Evolutionary conservation across 2,113 vertebrate species (phyloP), one percentile per base, ranked within the genome.

Genomic region (Calypte anna): DNA sequence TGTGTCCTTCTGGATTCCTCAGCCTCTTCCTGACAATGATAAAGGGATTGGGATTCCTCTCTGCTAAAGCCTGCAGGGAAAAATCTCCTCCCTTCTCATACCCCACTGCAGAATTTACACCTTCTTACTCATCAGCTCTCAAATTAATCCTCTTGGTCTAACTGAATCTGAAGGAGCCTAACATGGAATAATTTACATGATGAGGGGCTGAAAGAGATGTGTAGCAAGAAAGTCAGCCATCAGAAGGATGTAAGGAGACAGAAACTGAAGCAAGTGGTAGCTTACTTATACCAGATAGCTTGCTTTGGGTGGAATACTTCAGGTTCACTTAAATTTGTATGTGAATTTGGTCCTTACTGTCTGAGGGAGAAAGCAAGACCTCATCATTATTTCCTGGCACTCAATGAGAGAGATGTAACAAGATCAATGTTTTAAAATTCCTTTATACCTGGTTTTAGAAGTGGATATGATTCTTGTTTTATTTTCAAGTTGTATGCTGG

Each of bases 21-120:
- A 89, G 62, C 54, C n/a, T 50, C 58, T 62, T 84, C 83, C 66
- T 73, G 63, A 48, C 24, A 51, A 13, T 25, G 30, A 68, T 84
- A 91, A 89, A 87, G 40, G 78, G 40, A 66, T 76, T 82, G 19
- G n/a, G 24, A 95, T 89, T 92, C 58, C 58, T 93, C 86, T 79
- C 62, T 4, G 0, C 55, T 67, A 87, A 93, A 91, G 69, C 81
- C 51, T 72, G 30, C 33, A 28, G 48, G 48, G 58, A 76, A 92
- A 92, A 92, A 73, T 84, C 91, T 76, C 15, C 8, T 92, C 84
- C 43, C 28, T 88, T 73, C 51, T 92, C 43, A 62, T 55, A 69
- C 30, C 10, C 17, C 51, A 38, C 23, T 31, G 15, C 46, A 33
- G 84, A 89, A 82, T 58, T 87, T 89, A 63, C 54, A 86, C 84